Evolutionary conservation across 1,140 invertebrate species (phyloP).

Genomic region (Eupristina koningsbergeri): DNA sequence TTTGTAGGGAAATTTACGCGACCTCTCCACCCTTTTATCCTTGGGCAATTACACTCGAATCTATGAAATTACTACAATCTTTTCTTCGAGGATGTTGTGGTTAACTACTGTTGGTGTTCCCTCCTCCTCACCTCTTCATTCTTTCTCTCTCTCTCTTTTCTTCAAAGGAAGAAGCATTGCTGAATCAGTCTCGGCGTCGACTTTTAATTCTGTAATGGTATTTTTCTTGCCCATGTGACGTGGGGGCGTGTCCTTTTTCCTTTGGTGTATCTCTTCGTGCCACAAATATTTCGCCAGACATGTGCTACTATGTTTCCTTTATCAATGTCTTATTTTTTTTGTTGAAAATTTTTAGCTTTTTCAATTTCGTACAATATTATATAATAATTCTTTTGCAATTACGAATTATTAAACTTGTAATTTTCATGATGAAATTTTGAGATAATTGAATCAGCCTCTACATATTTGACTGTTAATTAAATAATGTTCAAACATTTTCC

Average conservation of each 20-base stretch:
- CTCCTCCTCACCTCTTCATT: neutral
- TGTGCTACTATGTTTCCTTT: conserved; percentile 11
- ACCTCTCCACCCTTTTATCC: conserved; percentile 39
- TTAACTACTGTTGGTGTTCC: conserved; percentile 58
- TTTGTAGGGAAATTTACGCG: conserved; percentile 57
- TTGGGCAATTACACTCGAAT: conserved; percentile 65
- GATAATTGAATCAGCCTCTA: too few relatives aligned
- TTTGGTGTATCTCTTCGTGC: neutral
- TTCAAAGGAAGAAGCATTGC: conserved; percentile 1
- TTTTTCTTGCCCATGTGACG: neutral
- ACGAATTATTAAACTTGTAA: neutral
- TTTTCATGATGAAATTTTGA: neutral
- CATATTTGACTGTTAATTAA: too few relatives aligned
- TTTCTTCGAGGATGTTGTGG: conserved; percentile 57
- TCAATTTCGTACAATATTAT: neutral
- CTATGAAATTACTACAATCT: conserved; percentile 67
- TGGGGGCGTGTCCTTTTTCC: neutral
- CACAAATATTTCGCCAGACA: neutral
- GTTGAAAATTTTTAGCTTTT: neutral
- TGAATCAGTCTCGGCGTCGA: conserved; percentile 39
- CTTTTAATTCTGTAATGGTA: conserved; percentile 65
- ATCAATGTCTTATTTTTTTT: too few relatives aligned
- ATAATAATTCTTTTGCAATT: neutral
- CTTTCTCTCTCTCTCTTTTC: neutral
- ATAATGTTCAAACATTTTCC: too few relatives aligned